Conservation (phyloP, 2,113 vertebrate species). For the Crotalus horridus region DNA sequence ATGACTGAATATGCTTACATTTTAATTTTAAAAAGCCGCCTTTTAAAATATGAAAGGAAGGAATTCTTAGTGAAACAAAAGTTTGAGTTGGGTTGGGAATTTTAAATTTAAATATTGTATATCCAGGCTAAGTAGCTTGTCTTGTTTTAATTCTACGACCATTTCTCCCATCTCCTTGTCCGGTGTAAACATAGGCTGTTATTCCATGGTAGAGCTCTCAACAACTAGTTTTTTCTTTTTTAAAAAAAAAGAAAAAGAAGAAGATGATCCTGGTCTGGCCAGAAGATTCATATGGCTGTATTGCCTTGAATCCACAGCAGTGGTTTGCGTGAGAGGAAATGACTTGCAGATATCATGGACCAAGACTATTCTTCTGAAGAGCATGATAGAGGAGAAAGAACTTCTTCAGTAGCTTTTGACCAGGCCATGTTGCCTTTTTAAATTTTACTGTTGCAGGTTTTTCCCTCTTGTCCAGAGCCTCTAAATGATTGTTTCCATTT, state of each 20-base stretch:
- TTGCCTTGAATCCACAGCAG: not conserved
- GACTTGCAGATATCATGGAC: not conserved
- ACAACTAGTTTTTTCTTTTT: not conserved
- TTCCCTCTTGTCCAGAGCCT: not conserved
- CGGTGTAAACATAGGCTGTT: not conserved
- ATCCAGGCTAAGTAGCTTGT: not conserved
- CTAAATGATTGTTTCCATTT: not conserved
- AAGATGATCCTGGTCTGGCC: not conserved
- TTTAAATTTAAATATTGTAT: not conserved
- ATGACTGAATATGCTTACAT: not conserved
- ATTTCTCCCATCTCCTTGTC: not conserved
- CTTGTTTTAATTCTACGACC: not conserved
- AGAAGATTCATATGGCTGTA: not conserved
- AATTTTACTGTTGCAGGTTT: not conserved
- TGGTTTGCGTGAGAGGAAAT: not conserved
- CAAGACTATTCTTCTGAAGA: not conserved
- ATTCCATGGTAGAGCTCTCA: not conserved
- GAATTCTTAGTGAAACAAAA: not conserved
- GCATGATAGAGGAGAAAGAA: not conserved
- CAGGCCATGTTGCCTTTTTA: not conserved
- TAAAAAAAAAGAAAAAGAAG: not conserved
- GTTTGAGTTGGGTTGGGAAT: not conserved
- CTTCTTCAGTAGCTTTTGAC: not conserved
- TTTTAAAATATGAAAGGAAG: not conserved
- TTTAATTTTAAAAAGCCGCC: not conserved